Evolutionary conservation across 2,113 vertebrate genomes (phyloP).

Genomic region (Misgurnus anguillicaudatus): DNA sequence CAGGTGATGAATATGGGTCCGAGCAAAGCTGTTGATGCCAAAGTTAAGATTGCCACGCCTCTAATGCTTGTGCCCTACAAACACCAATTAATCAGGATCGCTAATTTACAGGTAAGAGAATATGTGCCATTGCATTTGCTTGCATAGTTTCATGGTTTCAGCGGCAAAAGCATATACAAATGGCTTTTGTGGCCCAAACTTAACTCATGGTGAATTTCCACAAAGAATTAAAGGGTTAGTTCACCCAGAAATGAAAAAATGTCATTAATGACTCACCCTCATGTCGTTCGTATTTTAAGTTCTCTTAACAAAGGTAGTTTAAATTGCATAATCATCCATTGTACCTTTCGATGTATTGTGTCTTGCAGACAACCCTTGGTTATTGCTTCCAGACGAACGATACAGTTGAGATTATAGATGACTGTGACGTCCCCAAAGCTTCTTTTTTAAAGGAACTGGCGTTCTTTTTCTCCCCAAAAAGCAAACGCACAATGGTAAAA

Average conservation of each 20-base stretch:
- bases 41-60: slow-evolving; percentile 80
- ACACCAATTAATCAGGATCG: slow-evolving; percentile 79
- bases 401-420: slow-evolving; percentile 59
- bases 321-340: too few relatives aligned
- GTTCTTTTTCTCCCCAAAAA: slow-evolving; percentile 81
- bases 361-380: slow-evolving; percentile 79
- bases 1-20: slow-evolving; percentile 89
- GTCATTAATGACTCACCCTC: too few relatives aligned
- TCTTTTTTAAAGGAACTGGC: slow-evolving; percentile 75
- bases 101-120: slow-evolving; percentile 82
- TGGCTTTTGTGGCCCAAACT: too few relatives aligned
- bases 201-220: too few relatives aligned
- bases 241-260: too few relatives aligned
- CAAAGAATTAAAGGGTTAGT: too few relatives aligned
- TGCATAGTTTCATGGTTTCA: not conserved
- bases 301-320: too few relatives aligned
- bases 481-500: slow-evolving; percentile 83
- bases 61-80: slow-evolving; percentile 78
- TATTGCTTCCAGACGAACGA: slow-evolving; percentile 75
- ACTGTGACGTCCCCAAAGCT: slow-evolving; percentile 70
- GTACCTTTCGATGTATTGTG: slow-evolving; percentile 30
- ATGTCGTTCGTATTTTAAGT: too few relatives aligned
- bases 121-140: not conserved
- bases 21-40: slow-evolving; percentile 81
- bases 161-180: too few relatives aligned